Evolutionary conservation across 2,888 invertebrate species (phyloP).

Genomic region (Anorthoa munda): DNA sequence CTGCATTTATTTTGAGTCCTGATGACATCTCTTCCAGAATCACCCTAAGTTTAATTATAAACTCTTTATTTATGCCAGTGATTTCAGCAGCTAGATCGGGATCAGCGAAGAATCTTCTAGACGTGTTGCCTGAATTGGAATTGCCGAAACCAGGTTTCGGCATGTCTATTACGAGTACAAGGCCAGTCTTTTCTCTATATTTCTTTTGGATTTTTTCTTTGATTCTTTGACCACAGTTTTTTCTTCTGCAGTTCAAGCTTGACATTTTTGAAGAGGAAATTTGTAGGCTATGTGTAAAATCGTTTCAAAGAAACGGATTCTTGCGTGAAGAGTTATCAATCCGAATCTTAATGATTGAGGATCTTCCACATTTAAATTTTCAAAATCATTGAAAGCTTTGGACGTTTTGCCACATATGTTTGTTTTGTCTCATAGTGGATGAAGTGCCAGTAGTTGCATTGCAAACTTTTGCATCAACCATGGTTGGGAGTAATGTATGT

Average conservation of each 20-base stretch:
- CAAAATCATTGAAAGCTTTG: conserved; percentile 7
- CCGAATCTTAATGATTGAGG: conserved; percentile 7
- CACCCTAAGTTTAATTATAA: conserved; percentile 5
- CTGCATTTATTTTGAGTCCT: conserved; percentile 2
- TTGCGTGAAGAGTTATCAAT: background rate
- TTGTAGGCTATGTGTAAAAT: background rate
- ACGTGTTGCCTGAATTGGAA: conserved; percentile 3
- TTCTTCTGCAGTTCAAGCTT: too few species aligned
- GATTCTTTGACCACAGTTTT: too few species aligned
- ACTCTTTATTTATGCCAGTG: conserved; percentile 5
- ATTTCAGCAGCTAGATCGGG: conserved; percentile 5
- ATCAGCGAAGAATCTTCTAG: conserved; percentile 8
- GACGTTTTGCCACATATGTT: conserved; percentile 3
- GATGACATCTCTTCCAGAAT: conserved; percentile 10
- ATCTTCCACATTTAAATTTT: background rate
- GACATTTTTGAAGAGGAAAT: too few species aligned
- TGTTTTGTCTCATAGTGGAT: too few species aligned
- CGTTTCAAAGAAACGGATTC: conserved; percentile 8
- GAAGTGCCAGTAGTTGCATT: too few species aligned
- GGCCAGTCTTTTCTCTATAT: conserved; percentile 1
- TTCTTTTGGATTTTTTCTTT: conserved; percentile 3
- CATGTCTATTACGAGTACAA: background rate
- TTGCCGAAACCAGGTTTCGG: conserved; percentile 14
- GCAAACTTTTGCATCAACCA: too few species aligned
- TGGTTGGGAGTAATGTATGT: conserved; percentile 2